Evolutionary conservation across 2,888 invertebrate genomes (phyloP).

Genomic region (Orthosia gracilis): DNA sequence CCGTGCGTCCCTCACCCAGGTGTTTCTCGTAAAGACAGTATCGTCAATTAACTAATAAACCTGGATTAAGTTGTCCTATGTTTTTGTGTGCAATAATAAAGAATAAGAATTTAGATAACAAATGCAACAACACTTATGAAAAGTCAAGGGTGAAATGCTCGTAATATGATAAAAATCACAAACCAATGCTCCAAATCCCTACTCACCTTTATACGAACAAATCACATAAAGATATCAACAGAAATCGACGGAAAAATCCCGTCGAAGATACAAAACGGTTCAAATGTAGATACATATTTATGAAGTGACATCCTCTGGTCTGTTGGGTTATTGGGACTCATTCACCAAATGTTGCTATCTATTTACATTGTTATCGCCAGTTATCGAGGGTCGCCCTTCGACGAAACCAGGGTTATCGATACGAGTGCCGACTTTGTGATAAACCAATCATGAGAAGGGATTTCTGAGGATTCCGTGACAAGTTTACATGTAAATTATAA

Average conservation of each 20-base stretch:
- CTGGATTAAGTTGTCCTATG: too few species aligned
- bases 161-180: neutral
- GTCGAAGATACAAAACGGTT: conserved; percentile 50
- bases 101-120: too few species aligned
- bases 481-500: conserved; percentile 55
- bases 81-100: too few species aligned
- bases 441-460: conserved; percentile 65
- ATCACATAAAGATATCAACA: conserved; percentile 41
- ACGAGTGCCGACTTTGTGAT: conserved; percentile 63
- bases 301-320: conserved; percentile 63
- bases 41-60: too few species aligned
- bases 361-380: conserved; percentile 72
- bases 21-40: too few species aligned
- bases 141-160: neutral
- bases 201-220: conserved; percentile 2
- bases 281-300: conserved; percentile 67
- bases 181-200: neutral
- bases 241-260: conserved; percentile 43
- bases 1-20: too few species aligned
- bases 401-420: conserved; percentile 79
- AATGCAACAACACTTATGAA: too few species aligned
- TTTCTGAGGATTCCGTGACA: conserved; percentile 61
- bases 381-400: conserved; percentile 78
- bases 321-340: conserved; percentile 55
- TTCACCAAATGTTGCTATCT: conserved; percentile 73